phyloP scores from a whole-genome alignment of 2,113 vertebrate species.

The Henicopernis longicauda region DNA sequence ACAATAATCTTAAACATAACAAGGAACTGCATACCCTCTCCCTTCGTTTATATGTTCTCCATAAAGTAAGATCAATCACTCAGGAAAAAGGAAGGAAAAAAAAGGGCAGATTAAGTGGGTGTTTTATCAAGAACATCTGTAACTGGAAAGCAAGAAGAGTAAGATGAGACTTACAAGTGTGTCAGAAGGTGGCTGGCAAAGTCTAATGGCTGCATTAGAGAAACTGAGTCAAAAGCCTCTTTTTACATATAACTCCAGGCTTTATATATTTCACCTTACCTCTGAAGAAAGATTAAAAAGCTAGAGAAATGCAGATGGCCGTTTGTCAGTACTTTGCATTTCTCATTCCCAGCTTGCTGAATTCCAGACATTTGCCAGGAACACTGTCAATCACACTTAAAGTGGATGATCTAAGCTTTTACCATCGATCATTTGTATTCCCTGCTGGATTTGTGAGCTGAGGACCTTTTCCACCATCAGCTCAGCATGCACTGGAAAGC shows the following conservation, averaged over 20 bases:
- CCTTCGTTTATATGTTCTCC: neutral
- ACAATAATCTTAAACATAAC: neutral
- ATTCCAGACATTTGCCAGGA: conserved; percentile 8
- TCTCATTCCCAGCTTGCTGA: conserved; percentile 2
- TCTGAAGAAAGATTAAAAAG: conserved; percentile 18
- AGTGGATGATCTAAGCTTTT: conserved; percentile 48
- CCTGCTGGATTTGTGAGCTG: neutral
- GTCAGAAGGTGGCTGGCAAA: neutral
- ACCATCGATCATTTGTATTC: conserved; percentile 5
- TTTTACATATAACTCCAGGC: neutral
- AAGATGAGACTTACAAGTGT: neutral
- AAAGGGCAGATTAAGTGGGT: neutral
- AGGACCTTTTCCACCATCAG: neutral
- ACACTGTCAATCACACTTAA: conserved; percentile 8
- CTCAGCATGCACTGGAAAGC: neutral
- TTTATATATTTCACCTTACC: neutral
- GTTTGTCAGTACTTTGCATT: neutral
- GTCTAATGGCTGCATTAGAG: neutral
- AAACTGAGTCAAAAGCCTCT: neutral
- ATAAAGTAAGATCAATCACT: neutral
- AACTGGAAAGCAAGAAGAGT: neutral
- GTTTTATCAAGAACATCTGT: neutral
- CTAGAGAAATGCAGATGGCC: neutral
- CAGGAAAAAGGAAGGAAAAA: neutral
- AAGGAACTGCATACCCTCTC: neutral